Conservation (phyloP, 2,888 invertebrate species). For the Disparrhopalites patrizii region DNA sequence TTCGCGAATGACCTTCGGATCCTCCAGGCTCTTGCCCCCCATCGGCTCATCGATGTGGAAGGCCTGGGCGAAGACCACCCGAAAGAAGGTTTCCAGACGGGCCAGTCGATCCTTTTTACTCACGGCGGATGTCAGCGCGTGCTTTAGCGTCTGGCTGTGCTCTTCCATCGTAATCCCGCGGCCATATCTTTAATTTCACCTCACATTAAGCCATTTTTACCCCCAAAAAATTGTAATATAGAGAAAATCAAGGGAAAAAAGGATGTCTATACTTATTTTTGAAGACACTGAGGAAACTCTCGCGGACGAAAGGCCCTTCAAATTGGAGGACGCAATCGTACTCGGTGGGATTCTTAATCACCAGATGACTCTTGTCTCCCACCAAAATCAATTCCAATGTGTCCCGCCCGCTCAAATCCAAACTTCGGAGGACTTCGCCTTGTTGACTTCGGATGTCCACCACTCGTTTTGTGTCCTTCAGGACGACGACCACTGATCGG, state of each 20-base stretch:
- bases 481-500: constrained; percentile 52
- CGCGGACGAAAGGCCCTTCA: constrained; percentile 52
- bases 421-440: constrained; percentile 53
- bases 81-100: constrained; percentile 57
- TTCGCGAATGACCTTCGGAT: constrained; percentile 53
- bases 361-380: constrained; percentile 51
- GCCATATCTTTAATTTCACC: constrained; percentile 28
- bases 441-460: constrained; percentile 52
- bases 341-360: constrained; percentile 55
- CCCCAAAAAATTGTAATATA: neutral
- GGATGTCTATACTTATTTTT: constrained; percentile 49
- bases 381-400: constrained; percentile 51
- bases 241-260: neutral
- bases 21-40: constrained; percentile 52
- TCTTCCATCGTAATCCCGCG: constrained; percentile 28
- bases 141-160: constrained; percentile 31
- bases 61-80: constrained; percentile 57
- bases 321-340: constrained; percentile 58
- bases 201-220: neutral
- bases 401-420: constrained; percentile 52
- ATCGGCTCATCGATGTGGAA: constrained; percentile 54
- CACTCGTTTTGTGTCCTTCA: constrained; percentile 51
- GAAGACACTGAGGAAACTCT: constrained; percentile 52
- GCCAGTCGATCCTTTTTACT: constrained; percentile 56
- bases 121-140: constrained; percentile 51